These are phyloP conservation scores for Ptychadena robeensis DNA, from an alignment of 2,797 vertebrate genomes.

Conservation along the genomic window DNA sequence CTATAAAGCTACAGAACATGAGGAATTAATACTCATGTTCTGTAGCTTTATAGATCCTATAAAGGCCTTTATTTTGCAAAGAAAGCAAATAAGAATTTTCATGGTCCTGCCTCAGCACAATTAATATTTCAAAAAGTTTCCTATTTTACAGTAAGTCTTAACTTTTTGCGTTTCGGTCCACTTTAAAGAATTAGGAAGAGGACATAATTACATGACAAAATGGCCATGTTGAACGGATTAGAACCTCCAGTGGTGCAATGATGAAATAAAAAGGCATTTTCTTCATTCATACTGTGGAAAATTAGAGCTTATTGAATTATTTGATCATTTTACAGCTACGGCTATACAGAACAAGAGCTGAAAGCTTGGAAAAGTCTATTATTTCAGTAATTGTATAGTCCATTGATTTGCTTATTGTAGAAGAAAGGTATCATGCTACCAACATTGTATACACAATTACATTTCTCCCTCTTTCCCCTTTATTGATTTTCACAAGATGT, in stretches of 20 bases:
- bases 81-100: too few species aligned
- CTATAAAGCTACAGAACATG: too few species aligned
- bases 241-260: background rate
- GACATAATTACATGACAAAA: too few species aligned
- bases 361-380: constrained; percentile 27
- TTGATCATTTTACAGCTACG: constrained; percentile 3
- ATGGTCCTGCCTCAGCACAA: too few species aligned
- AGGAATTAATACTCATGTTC: too few species aligned
- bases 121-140: too few species aligned
- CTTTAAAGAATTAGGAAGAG: too few species aligned
- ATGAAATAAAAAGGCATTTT: background rate
- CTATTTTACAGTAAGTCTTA: too few species aligned
- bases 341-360: constrained; percentile 9
- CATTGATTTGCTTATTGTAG: constrained; percentile 39
- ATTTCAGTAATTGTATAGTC: constrained; percentile 40
- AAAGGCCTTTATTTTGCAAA: too few species aligned
- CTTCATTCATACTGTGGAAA: background rate
- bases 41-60: too few species aligned
- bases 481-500: constrained; percentile 35
- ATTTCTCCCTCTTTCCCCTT: constrained; percentile 22
- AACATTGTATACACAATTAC: constrained; percentile 25
- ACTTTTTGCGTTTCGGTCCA: background rate
- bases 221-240: too few species aligned
- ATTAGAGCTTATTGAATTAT: background rate
- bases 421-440: constrained; percentile 45